Evolutionary conservation across 2,888 invertebrate species (phyloP), one percentile per base, ranked within the genome.

Genomic region (Agriotes lineatus): DNA sequence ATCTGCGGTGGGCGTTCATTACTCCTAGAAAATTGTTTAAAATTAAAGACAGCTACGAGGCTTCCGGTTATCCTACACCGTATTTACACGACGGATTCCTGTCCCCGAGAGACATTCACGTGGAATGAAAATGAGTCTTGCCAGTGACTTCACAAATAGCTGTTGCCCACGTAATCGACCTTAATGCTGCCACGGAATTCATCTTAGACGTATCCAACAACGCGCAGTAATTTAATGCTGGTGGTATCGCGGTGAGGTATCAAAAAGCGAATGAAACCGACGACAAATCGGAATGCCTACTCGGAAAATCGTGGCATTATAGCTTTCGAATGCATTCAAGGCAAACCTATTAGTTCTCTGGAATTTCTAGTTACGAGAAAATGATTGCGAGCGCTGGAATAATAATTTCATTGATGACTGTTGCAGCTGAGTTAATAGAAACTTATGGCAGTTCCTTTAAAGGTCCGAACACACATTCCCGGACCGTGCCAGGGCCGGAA

Each of bases 51-150:
- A 48, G 22, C 14, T 48, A 2, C 54, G 10, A 9, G 18, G 54
- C 12, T 57, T 57, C 57, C 57, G 39, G 57, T n/a, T 57, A 39
- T 39, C 22, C 18, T 57, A 42, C 39, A 42, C 18, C 57, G 12
- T 57, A 42, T 57, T 57, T 57, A 57, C 57, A 57, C 39, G 39
- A 12, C 14, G n/a, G 5, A 57, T 39, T 42, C 39, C 7, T 57
- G 57, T 42, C 39, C 10, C 9, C 39, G 25, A 25, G 20, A 19
- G 22, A 20, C 19, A 57, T 57, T 42, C 39, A 42, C 5, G 42
- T 16, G n/a, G 57, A 57, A 57, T 57, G 42, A 57, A 57, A 57
- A 57, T 52, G 33, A 52, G 52, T 33, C 33, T 16, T 50, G 14
- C 22, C n/a, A 9, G 14, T 30, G 50, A 50, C 50, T 14, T 52